Percentiles rank a stretch among this genome's conserved stretches.
phyloP scores from a whole-genome alignment of 2,797 vertebrate species.

The Protonibea diacanthus region DNA sequence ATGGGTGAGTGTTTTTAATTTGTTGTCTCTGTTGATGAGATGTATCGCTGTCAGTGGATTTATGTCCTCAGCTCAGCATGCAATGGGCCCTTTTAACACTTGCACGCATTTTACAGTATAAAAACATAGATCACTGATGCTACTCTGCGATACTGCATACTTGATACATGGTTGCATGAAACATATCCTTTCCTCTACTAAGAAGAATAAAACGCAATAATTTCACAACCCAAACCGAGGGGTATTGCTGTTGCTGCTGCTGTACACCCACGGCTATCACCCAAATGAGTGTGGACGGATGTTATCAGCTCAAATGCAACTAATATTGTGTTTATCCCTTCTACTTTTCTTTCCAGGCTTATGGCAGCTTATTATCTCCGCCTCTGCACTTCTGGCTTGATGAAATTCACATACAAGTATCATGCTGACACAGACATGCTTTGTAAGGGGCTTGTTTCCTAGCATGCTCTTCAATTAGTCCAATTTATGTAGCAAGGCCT shows the following conservation, averaged over 20 bases:
- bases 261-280: constrained; percentile 36
- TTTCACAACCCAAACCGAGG: constrained; percentile 22
- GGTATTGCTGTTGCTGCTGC: not conserved
- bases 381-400: constrained; percentile 55
- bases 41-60: constrained; percentile 68
- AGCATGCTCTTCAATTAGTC: constrained; percentile 82
- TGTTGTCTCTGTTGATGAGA: constrained; percentile 71
- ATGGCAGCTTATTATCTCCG: constrained; percentile 64
- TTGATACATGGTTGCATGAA: constrained; percentile 15
- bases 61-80: constrained; percentile 43
- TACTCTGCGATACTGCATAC: constrained; percentile 16
- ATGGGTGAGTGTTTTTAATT: constrained; percentile 77
- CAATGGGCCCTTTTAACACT: constrained; percentile 47
- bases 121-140: constrained; percentile 44
- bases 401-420: constrained; percentile 68
- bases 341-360: constrained; percentile 47
- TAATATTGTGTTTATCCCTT: constrained; percentile 59
- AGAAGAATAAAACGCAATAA: constrained; percentile 34
- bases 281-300: constrained; percentile 45
- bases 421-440: constrained; percentile 70
- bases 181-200: constrained; percentile 7
- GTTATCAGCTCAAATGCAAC: constrained; percentile 52
- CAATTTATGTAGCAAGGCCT: constrained; percentile 80
- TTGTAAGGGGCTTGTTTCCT: constrained; percentile 76
- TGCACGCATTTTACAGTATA: constrained; percentile 19